Base-by-base conservation (phyloP, 2,113 vertebrate genomes). In the Oncorhynchus gorbuscha region DNA sequence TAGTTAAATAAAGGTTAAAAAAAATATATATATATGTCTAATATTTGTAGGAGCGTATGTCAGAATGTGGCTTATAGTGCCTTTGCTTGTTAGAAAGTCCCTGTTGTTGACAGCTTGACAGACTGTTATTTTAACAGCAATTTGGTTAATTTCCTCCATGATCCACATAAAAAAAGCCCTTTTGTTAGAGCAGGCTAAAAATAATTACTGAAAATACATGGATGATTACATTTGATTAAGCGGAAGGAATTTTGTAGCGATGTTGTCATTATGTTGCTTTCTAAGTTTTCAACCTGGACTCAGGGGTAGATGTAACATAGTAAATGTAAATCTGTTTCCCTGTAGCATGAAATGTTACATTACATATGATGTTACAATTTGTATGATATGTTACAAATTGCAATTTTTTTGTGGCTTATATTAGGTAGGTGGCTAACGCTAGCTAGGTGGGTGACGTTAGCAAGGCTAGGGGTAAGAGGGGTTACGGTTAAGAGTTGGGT, bases 151-250 rank as follows among this genome's bases (percentile, higher is more conserved):
- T 39, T 12, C 5, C 76, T 77, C 71, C 0, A 6, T 65, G 78
- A 74, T 32, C 79, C 67, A 48, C 16, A 28, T 8, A 39, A 35
- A 85, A 62, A 82, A 82, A 84, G 76, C 66, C 72, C 78, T 76
- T 81, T 83, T 85, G 76, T 86, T 76, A 2, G 35, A 14, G 12
- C 26, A 14, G 39, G 30, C 80, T 80, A 68, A 83, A 87, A 74
- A 72, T 58, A 77, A 88, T 75, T 65, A 45, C 12, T 78, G 39
- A 26, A 73, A 82, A 65, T 75, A 71, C 69, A 70, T 61, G 70
- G 55, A 4, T 78, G 84, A 88, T 84, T 86, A 78, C 51, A 66
- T 86, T 81, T 76, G 76, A 87, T 84, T 79, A 80, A 79, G 75
- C 59, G 24, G 49, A 74, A 68, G 73, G 48, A 83, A 78, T 77